Conservation (phyloP, 2,797 vertebrate genomes). For the Gorsachius magnificus region DNA sequence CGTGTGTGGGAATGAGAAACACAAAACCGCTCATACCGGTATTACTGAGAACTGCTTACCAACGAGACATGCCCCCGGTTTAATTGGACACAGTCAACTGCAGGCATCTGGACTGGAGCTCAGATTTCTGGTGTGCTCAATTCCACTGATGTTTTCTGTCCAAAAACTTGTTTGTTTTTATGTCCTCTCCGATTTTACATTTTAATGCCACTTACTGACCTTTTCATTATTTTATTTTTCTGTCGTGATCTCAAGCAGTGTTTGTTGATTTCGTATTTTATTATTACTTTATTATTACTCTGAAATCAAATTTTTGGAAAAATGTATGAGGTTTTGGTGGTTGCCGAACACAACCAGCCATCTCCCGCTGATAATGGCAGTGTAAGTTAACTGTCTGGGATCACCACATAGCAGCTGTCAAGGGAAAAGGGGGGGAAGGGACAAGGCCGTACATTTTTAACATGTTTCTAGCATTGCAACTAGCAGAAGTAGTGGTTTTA, state of each 20-base stretch:
- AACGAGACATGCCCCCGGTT: rapidly evolving
- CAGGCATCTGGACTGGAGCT: conserved; percentile 4
- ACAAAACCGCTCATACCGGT: background rate
- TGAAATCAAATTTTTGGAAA: background rate
- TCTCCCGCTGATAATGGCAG: background rate
- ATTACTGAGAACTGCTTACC: background rate
- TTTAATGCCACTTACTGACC: background rate
- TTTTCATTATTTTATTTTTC: conserved; percentile 1
- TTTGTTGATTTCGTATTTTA: background rate
- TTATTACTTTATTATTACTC: background rate
- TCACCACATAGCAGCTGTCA: conserved; percentile 30
- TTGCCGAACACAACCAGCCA: background rate
- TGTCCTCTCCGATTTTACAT: background rate
- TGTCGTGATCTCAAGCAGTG: background rate
- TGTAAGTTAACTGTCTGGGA: background rate
- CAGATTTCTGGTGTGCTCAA: background rate
- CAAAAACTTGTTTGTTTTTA: background rate
- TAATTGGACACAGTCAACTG: background rate
- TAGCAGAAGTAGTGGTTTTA: conserved; percentile 32
- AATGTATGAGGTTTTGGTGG: background rate
- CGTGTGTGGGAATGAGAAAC: background rate
- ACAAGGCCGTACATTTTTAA: background rate
- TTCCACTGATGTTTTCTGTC: background rate
- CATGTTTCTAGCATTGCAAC: background rate
- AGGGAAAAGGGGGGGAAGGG: background rate